Conservation (phyloP, 2,888 invertebrate species). For the Furcula furcula region DNA sequence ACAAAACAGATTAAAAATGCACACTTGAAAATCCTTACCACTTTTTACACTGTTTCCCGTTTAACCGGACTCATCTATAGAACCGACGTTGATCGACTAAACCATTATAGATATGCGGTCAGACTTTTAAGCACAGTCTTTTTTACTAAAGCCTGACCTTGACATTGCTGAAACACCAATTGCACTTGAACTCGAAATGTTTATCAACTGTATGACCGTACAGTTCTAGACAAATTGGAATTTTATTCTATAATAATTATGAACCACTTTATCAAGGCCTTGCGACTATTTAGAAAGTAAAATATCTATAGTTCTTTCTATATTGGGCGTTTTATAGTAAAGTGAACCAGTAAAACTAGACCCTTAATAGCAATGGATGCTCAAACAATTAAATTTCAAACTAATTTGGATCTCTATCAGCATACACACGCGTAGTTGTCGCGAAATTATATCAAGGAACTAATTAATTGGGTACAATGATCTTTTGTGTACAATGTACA, state of each 20-base stretch:
- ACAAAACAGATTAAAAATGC: not conserved
- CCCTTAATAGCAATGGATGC: not conserved
- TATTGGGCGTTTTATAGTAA: not conserved
- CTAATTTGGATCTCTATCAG: conserved; percentile 9
- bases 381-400: conserved; percentile 8
- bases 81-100: conserved; percentile 42
- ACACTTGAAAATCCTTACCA: conserved; percentile 20
- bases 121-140: conserved; percentile 44
- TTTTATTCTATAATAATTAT: not conserved
- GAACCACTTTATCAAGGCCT: conserved; percentile 9
- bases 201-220: conserved; percentile 5
- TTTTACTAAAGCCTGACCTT: conserved; percentile 37
- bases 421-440: conserved; percentile 34
- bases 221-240: conserved; percentile 13
- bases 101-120: conserved; percentile 35
- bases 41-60: conserved; percentile 13
- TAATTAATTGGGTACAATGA: conserved; percentile 35
- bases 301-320: not conserved
- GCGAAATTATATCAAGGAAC: conserved; percentile 30
- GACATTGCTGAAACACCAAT: conserved; percentile 40
- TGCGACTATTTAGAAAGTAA: not conserved
- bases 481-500: conserved; percentile 21
- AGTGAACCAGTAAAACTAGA: not conserved
- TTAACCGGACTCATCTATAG: conserved; percentile 32
- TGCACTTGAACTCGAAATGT: conserved; percentile 18